A percentile compares a stretch with the other conserved stretches of the same genome.
phyloP scores from a whole-genome alignment of 2,888 invertebrate genomes.

The Mechanitis mazaeus region DNA sequence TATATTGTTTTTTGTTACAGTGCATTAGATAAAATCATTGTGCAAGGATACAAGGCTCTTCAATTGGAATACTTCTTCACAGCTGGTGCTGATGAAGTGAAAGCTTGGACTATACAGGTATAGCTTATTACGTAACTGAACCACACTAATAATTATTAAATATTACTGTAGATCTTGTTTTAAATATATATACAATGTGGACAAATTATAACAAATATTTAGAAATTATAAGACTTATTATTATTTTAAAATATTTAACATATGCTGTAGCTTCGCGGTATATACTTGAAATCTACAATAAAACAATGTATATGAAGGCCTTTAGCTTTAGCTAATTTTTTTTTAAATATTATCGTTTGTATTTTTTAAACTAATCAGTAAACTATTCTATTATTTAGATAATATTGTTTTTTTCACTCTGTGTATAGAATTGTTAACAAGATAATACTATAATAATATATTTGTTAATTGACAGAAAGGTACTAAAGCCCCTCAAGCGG shows the following conservation, averaged over 20 bases:
- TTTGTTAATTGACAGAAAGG: conserved; percentile 82
- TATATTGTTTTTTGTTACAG: conserved; percentile 60
- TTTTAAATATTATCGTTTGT: too few relatives aligned
- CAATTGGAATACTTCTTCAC: conserved; percentile 99
- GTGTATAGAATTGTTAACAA: neutral
- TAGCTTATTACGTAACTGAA: neutral
- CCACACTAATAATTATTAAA: too few relatives aligned
- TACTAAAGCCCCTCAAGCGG: conserved; percentile 98
- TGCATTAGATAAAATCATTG: conserved; percentile 96
- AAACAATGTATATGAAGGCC: too few relatives aligned
- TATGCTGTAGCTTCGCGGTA: too few relatives aligned
- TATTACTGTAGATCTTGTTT: too few relatives aligned
- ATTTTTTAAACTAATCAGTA: too few relatives aligned
- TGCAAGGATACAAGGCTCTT: conserved; percentile 96
- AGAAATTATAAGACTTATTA: too few relatives aligned
- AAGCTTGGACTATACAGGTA: conserved; percentile 99
- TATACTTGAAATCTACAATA: too few relatives aligned
- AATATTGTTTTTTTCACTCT: neutral
- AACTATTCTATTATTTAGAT: too few relatives aligned
- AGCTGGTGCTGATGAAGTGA: conserved; percentile 97
- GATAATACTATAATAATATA: neutral
- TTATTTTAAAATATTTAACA: too few relatives aligned
- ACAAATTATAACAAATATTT: too few relatives aligned
- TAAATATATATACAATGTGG: neutral
- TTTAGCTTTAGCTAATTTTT: too few relatives aligned